These are phyloP conservation scores for Cantharis rustica DNA, from an alignment of 2,888 invertebrate genomes.

Conservation along the genomic window DNA sequence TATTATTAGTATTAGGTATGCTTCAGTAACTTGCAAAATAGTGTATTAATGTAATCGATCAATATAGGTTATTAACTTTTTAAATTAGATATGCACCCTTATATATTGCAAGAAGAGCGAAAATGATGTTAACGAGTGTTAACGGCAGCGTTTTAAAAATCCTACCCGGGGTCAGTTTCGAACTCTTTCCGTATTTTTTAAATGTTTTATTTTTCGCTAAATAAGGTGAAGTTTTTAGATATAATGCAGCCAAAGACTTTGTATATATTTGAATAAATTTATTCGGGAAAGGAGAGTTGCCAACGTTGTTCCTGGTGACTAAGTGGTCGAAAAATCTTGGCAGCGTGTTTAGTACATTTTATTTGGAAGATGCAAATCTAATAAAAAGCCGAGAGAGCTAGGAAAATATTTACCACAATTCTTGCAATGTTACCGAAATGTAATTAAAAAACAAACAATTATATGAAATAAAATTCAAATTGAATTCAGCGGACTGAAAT, in stretches of 20 bases:
- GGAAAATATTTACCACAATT: neutral
- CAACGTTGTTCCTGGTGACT: neutral
- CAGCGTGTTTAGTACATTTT: neutral
- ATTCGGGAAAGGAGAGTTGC: neutral
- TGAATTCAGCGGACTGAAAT: neutral
- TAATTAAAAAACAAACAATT: neutral
- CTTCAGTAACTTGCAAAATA: slow-evolving; percentile 21
- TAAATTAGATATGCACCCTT: neutral
- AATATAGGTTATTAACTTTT: slow-evolving; percentile 6
- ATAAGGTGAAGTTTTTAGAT: neutral
- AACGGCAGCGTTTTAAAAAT: neutral
- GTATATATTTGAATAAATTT: neutral
- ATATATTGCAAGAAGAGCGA: neutral
- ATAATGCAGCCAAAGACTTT: neutral
- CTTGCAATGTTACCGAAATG: neutral
- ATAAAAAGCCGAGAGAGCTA: neutral
- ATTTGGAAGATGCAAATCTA: neutral
- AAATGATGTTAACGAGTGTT: neutral
- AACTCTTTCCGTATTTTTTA: neutral
- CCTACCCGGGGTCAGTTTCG: neutral
- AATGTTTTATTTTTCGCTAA: neutral
- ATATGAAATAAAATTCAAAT: neutral
- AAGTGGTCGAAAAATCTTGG: neutral
- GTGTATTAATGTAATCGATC: slow-evolving; percentile 9
- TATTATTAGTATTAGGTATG: slow-evolving; percentile 24